Conservation (phyloP, 2,888 invertebrate genomes). For the Harpagoxenus sublaevis region DNA sequence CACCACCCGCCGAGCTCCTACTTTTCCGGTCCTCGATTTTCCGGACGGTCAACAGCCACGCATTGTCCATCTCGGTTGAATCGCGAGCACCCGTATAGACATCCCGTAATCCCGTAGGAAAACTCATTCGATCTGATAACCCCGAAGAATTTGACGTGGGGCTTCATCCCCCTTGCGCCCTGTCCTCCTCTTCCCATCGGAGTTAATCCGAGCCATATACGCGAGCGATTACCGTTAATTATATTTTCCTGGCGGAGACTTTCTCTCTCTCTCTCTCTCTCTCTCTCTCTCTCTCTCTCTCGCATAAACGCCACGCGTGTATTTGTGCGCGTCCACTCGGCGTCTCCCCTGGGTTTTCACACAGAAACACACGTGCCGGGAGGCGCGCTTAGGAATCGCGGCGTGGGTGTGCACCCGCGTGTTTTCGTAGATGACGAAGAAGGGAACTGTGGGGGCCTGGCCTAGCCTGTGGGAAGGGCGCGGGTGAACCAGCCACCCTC, state of each 20-base stretch:
- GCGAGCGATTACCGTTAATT: constrained; percentile 86
- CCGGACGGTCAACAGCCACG: constrained; percentile 40
- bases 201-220: constrained; percentile 85
- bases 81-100: constrained; percentile 34
- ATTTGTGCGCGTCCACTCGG: constrained; percentile 56
- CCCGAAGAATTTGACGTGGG: constrained; percentile 81
- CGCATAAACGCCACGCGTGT: constrained; percentile 61
- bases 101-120: constrained; percentile 73
- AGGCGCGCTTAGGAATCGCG: constrained; percentile 50
- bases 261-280: constrained; percentile 28
- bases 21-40: constrained; percentile 61
- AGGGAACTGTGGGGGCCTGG: constrained; percentile 36
- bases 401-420: constrained; percentile 60
- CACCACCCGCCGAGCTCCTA: background rate
- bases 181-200: constrained; percentile 58
- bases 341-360: constrained; percentile 50
- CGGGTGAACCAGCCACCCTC: constrained; percentile 62
- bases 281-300: background rate
- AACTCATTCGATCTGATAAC: constrained; percentile 78
- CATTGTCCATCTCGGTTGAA: constrained; percentile 24
- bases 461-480: constrained; percentile 72
- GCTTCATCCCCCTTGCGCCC: constrained; percentile 46
- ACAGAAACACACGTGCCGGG: constrained; percentile 71
- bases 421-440: constrained; percentile 61
- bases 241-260: constrained; percentile 82